Percentiles rank a stretch among this genome's conserved stretches.
Evolutionary conservation across 2,888 invertebrate genomes (phyloP).

Genomic region (Stenolophus ochropezus): DNA sequence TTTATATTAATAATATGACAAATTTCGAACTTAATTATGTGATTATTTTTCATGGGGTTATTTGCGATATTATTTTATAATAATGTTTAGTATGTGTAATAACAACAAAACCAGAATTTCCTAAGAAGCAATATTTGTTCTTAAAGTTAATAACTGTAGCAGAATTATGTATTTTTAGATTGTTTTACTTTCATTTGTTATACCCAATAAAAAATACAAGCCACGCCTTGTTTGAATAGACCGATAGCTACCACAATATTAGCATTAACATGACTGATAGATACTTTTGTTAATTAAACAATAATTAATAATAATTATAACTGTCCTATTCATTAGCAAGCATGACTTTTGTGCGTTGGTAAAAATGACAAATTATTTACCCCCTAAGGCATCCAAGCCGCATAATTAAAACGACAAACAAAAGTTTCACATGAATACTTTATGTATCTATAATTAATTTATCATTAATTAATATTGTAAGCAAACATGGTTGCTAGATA

Average conservation of each 20-base stretch:
- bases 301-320: conserved; percentile 7
- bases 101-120: too few relatives aligned
- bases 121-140: too few relatives aligned
- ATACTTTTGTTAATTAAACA: neutral
- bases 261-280: neutral
- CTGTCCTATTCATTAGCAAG: neutral
- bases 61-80: too few relatives aligned
- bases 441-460: conserved; percentile 8
- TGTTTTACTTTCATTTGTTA: too few relatives aligned
- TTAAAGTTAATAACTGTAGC: too few relatives aligned
- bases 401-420: conserved; percentile 12
- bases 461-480: conserved; percentile 19
- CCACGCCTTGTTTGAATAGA: neutral
- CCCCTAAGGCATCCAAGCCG: neutral
- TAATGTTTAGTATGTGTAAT: too few relatives aligned
- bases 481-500: neutral
- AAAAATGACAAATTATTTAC: conserved; percentile 9
- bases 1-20: too few relatives aligned
- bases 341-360: neutral
- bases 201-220: neutral
- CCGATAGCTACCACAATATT: neutral
- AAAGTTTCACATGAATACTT: conserved; percentile 17
- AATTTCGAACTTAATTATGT: too few relatives aligned
- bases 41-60: too few relatives aligned
- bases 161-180: too few relatives aligned